Conservation (phyloP, 2,797 vertebrate species). For the Myripristis jacobus region DNA sequence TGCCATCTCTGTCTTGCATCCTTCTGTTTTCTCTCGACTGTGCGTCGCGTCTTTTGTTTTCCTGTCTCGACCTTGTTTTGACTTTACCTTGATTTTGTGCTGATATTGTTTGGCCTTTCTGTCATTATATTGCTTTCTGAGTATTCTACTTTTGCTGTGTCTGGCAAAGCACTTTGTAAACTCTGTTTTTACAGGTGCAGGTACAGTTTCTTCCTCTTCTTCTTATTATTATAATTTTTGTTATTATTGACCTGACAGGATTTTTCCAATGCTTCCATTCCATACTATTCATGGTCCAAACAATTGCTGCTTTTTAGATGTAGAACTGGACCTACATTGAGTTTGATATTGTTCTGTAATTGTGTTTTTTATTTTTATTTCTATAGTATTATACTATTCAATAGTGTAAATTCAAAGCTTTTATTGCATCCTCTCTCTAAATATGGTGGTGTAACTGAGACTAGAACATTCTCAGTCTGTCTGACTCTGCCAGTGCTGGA, state of each 20-base stretch:
- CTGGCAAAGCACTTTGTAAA: too few relatives aligned
- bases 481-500: slow-evolving; percentile 55
- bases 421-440: slow-evolving; percentile 15
- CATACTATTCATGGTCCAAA: background rate
- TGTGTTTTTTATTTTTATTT: background rate
- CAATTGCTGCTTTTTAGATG: slow-evolving; percentile 9
- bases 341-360: background rate
- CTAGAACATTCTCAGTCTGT: slow-evolving; percentile 31
- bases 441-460: slow-evolving; percentile 41
- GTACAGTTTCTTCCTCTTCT: too few relatives aligned
- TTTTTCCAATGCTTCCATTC: slow-evolving; percentile 1
- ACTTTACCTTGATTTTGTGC: too few relatives aligned
- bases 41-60: too few relatives aligned
- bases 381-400: slow-evolving; percentile 21
- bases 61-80: too few relatives aligned
- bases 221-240: too few relatives aligned
- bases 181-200: too few relatives aligned
- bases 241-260: slow-evolving; percentile 42
- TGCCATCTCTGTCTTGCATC: too few relatives aligned
- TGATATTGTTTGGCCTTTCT: too few relatives aligned
- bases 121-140: too few relatives aligned
- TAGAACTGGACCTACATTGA: slow-evolving; percentile 22
- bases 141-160: too few relatives aligned
- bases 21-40: too few relatives aligned
- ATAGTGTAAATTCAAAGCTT: slow-evolving; percentile 18